These are phyloP conservation scores for Biston betularia DNA, from an alignment of 2,888 invertebrate genomes.

Conservation along the genomic window DNA sequence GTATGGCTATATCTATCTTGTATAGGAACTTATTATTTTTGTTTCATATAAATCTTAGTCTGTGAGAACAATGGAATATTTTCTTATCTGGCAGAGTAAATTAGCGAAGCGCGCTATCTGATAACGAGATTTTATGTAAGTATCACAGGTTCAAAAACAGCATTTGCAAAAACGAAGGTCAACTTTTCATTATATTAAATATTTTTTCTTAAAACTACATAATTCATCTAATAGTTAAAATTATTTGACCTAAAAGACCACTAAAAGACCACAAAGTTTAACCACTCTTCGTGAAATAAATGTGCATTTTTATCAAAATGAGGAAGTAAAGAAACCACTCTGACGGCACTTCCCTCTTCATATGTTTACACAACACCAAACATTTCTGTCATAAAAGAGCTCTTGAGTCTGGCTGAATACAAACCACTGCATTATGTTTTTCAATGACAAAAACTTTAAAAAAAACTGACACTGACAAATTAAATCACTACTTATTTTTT, in stretches of 20 bases:
- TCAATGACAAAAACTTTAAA: not conserved
- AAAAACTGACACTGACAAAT: constrained; percentile 4
- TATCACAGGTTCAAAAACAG: not conserved
- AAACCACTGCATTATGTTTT: not conserved
- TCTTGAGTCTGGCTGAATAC: constrained; percentile 10
- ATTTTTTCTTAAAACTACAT: not conserved
- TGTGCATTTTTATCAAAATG: not conserved
- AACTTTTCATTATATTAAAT: constrained; percentile 5
- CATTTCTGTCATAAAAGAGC: constrained; percentile 18
- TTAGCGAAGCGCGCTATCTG: constrained; percentile 25
- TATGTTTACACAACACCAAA: constrained; percentile 17
- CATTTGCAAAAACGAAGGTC: not conserved
- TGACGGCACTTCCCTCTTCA: constrained; percentile 23
- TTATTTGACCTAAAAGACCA: not conserved
- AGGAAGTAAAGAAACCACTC: constrained; percentile 16
- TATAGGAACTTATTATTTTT: not conserved
- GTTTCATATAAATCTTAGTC: not conserved
- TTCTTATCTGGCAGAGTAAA: constrained; percentile 29
- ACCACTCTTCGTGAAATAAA: constrained; percentile 1
- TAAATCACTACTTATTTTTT: constrained; percentile 18
- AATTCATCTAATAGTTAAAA: not conserved
- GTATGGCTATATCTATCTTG: not conserved
- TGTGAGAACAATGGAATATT: constrained; percentile 23
- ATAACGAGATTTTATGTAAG: constrained; percentile 19
- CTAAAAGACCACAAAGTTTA: constrained; percentile 13